phyloP scores from a whole-genome alignment of 2,888 invertebrate species.

The Tinea semifulvella region DNA sequence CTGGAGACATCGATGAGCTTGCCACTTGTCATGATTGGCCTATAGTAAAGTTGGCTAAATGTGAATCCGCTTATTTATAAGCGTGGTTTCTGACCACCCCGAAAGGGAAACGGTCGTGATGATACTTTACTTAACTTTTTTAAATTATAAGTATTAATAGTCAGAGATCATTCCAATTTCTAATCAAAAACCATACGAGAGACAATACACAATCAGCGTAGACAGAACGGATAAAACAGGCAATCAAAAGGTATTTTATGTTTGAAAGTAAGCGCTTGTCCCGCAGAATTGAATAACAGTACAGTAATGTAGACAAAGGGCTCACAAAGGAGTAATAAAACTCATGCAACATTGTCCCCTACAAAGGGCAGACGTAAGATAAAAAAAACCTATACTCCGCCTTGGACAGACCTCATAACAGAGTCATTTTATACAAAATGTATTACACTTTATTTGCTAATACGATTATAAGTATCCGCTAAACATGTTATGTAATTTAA shows the following conservation, averaged over 20 bases:
- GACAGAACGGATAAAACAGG: not conserved
- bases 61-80: too few relatives aligned
- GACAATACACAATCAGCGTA: not conserved
- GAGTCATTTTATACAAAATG: slow-evolving; percentile 12
- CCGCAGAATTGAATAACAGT: slow-evolving; percentile 17
- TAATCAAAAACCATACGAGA: not conserved
- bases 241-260: not conserved
- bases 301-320: slow-evolving; percentile 18
- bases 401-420: slow-evolving; percentile 1
- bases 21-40: too few relatives aligned
- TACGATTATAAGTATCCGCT: slow-evolving; percentile 23
- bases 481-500: slow-evolving; percentile 20
- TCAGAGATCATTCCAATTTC: too few relatives aligned
- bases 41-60: too few relatives aligned
- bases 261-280: not conserved
- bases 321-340: slow-evolving; percentile 16
- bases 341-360: slow-evolving; percentile 16
- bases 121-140: not conserved
- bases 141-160: too few relatives aligned
- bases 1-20: too few relatives aligned
- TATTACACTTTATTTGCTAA: slow-evolving; percentile 18
- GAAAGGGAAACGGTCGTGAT: too few relatives aligned
- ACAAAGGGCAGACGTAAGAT: slow-evolving; percentile 12
- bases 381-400: not conserved
- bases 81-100: too few relatives aligned